Base-by-base conservation (phyloP, 2,113 vertebrate genomes). In the Sakesphorus luctuosus region DNA sequence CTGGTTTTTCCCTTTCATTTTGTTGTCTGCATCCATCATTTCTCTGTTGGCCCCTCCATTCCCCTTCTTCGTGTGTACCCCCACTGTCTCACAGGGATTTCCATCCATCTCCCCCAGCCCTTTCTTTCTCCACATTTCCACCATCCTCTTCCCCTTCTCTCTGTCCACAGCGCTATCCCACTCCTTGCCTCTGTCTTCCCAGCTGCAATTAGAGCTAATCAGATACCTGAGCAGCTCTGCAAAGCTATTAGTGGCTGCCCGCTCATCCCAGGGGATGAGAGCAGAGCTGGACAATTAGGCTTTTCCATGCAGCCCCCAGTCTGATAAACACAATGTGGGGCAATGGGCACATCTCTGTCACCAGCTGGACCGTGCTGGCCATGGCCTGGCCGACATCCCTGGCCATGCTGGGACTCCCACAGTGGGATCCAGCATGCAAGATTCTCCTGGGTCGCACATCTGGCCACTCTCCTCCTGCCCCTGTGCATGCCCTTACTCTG, bases 151-250 rank as follows among this genome's bases (percentile, higher is more conserved):
- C 52, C 68, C 43, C n/a, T 89, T 87, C 58, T 47, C 18, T 82
- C 63, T 2, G 4, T 74, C 65, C 3, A 0, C 23, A 68, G 43
- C 0, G 0, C 40, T 65, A 52, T 56, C 63, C 61, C 0, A 0
- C 94, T 69, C 31, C 86, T 91, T 73, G 52, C 50, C 31, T 94
- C 94, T 89, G 69, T 21, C 58, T 91, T 96, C 96, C 85, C 55
- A 80, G 96, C 97, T 96, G 95, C 98, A 98, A 98, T 98, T 98
- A 98, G 94, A 97, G 96, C 97, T 97, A 97, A 98, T 98, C 98
- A 97, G 97, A 97, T 98, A 98, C 98, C 98, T 98, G 98, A 97
- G 96, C 97, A 89, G 85, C 96, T 97, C 78, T 95, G 80, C 87
- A 97, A 97, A 97, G 97, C 98, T 97, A 94, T 98, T 97, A 98